phyloP scores from a whole-genome alignment of 2,797 vertebrate genomes.

The Percopsis omiscomaycus region DNA sequence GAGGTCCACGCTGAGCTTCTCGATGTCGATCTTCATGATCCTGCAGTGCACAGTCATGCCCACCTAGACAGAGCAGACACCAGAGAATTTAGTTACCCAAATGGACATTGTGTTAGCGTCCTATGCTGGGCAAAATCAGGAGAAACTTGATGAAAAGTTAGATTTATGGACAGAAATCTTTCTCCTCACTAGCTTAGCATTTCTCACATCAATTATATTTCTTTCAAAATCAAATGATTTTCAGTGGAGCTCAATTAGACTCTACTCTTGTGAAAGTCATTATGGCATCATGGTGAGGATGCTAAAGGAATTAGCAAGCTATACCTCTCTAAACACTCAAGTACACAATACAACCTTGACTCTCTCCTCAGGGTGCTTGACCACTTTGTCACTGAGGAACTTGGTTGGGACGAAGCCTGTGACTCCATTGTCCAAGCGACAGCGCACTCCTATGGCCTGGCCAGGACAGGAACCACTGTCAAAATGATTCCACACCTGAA shows the following conservation, averaged over 20 bases:
- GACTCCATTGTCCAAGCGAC: slow-evolving; percentile 86
- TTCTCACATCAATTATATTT: neutral
- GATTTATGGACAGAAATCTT: neutral
- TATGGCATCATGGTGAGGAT: too few relatives aligned
- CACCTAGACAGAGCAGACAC: slow-evolving; percentile 70
- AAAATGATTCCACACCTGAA: slow-evolving; percentile 91
- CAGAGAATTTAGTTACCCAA: neutral
- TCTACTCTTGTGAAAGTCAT: too few relatives aligned
- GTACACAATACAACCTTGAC: slow-evolving; percentile 79
- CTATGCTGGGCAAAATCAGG: slow-evolving; percentile 36
- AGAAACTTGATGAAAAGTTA: neutral
- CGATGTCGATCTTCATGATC: slow-evolving; percentile 92
- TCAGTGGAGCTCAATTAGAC: too few relatives aligned
- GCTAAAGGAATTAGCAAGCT: too few relatives aligned
- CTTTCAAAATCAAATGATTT: too few relatives aligned
- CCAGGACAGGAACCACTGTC: slow-evolving; percentile 90
- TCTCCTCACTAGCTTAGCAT: neutral
- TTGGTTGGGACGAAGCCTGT: slow-evolving; percentile 90
- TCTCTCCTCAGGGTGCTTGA: slow-evolving; percentile 89
- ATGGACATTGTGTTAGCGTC: slow-evolving; percentile 17
- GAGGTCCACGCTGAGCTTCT: slow-evolving; percentile 89
- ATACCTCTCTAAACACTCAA: neutral
- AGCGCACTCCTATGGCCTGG: slow-evolving; percentile 89
- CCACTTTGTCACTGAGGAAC: slow-evolving; percentile 89
- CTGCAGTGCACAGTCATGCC: slow-evolving; percentile 91